These are phyloP conservation scores for Leptodactylus fallax DNA, from an alignment of 2,797 vertebrate genomes.

Conservation along the genomic window DNA sequence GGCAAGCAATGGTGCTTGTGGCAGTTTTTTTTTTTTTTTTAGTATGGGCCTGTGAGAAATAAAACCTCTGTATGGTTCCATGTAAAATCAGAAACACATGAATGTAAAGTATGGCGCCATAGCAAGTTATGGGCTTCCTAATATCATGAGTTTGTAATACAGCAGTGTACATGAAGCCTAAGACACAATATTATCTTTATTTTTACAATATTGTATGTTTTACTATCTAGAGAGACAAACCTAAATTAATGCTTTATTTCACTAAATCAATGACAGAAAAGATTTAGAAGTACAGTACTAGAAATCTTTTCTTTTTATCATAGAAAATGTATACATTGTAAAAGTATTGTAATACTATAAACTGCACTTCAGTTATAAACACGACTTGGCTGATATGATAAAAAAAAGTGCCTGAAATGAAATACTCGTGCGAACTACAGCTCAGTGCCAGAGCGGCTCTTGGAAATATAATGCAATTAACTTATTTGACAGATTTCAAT, in stretches of 20 bases:
- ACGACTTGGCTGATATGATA: not conserved
- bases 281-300: not conserved
- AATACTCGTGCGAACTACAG: constrained; percentile 43
- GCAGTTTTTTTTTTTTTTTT: not conserved
- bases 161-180: not conserved
- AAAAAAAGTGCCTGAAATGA: constrained; percentile 31
- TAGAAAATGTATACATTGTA: not conserved
- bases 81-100: not conserved
- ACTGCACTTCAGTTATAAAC: not conserved
- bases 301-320: not conserved
- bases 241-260: not conserved
- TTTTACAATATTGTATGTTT: too few relatives aligned
- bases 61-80: not conserved
- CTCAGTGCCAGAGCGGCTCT: not conserved
- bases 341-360: not conserved
- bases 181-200: too few relatives aligned
- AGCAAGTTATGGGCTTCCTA: not conserved
- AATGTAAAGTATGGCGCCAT: not conserved
- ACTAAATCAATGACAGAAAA: not conserved
- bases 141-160: too few relatives aligned
- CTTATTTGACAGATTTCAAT: constrained; percentile 38
- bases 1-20: not conserved
- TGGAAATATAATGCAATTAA: constrained; percentile 34
- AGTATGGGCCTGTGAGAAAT: not conserved
- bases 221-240: not conserved